phyloP scores from a whole-genome alignment of 2,113 vertebrate genomes.

The Chaetops frenatus region DNA sequence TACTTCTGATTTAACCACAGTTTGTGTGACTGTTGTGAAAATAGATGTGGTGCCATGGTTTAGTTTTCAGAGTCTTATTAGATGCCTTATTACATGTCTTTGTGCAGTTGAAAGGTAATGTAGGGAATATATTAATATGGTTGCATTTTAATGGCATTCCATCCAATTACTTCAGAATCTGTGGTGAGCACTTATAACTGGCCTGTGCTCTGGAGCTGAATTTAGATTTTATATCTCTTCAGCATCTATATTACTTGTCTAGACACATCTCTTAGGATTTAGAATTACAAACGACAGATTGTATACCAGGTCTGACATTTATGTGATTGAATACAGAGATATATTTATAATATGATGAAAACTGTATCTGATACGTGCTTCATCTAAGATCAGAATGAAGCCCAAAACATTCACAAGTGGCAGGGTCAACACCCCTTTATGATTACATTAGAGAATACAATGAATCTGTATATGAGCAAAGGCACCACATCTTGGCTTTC shows the following conservation, averaged over 20 bases:
- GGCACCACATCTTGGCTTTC: not conserved
- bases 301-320: not conserved
- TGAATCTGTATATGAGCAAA: not conserved
- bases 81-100: not conserved
- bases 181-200: not conserved
- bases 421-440: not conserved
- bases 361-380: not conserved
- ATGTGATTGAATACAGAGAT: constrained; percentile 13
- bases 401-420: not conserved
- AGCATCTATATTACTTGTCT: constrained; percentile 27
- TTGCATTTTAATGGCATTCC: not conserved
- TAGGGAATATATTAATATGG: not conserved
- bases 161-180: not conserved
- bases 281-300: constrained; percentile 42
- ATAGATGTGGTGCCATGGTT: not conserved
- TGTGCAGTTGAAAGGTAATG: not conserved
- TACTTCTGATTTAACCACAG: not conserved
- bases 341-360: constrained; percentile 1
- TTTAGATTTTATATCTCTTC: not conserved
- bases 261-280: not conserved
- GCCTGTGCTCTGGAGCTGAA: not conserved
- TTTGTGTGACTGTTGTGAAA: not conserved
- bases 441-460: not conserved
- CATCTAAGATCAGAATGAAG: not conserved
- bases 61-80: not conserved